phyloP scores from a whole-genome alignment of 2,797 vertebrate species.

The Acanthiza pusilla region DNA sequence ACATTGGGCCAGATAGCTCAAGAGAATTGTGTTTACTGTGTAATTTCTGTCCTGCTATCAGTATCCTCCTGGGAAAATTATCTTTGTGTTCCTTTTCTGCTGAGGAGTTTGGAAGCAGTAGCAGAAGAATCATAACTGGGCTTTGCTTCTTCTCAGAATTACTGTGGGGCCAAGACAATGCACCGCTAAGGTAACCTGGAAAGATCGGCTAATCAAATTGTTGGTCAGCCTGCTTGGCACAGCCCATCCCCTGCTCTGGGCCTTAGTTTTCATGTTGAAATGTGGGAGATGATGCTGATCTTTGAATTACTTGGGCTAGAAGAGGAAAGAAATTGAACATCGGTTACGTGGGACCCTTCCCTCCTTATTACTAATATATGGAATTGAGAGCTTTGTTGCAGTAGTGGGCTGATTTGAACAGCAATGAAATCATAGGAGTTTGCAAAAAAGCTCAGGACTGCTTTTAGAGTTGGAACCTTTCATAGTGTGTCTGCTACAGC shows the following conservation, averaged over 20 bases:
- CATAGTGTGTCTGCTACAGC: not conserved
- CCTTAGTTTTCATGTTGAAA: not conserved
- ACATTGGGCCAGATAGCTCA: not conserved
- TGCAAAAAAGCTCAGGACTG: not conserved
- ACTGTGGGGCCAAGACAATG: not conserved
- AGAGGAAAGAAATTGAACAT: not conserved
- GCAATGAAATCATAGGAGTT: not conserved
- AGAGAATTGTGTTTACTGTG: not conserved
- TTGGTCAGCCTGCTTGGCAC: not conserved
- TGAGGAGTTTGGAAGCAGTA: not conserved
- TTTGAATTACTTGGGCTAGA: not conserved
- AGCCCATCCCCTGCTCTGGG: not conserved
- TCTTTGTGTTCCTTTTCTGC: not conserved
- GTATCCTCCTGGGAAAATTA: not conserved
- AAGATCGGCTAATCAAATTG: not conserved
- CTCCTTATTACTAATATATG: not conserved
- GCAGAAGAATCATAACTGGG: not conserved
- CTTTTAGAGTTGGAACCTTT: not conserved
- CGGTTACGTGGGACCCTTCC: not conserved
- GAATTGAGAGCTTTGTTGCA: not conserved
- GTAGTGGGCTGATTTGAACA: not conserved
- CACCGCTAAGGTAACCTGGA: accelerated
- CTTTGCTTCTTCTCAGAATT: not conserved
- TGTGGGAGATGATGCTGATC: not conserved
- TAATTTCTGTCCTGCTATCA: not conserved